Evolutionary conservation across 1,140 invertebrate genomes (phyloP).

Genomic region (Megalonaias nervosa): DNA sequence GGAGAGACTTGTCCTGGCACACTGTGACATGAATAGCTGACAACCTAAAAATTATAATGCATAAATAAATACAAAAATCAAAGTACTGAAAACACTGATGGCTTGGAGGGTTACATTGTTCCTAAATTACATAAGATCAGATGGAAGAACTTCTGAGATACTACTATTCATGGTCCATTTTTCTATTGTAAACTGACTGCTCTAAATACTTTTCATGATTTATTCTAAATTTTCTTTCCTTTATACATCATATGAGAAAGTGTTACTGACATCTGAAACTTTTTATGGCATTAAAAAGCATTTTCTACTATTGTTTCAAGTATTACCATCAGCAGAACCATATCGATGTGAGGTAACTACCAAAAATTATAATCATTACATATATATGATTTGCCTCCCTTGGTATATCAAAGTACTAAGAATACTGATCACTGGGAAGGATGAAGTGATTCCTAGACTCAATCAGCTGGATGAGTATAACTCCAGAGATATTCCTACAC

Average conservation of each 20-base stretch:
- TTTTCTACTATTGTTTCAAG: too few species aligned
- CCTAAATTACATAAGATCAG: not conserved
- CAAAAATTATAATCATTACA: not conserved
- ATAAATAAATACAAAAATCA: too few species aligned
- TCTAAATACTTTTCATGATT: not conserved
- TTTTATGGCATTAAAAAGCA: too few species aligned
- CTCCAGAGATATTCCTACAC: too few species aligned
- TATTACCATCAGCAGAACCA: too few species aligned
- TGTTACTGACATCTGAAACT: not conserved
- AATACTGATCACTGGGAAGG: not conserved
- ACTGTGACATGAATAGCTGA: conserved; percentile 49
- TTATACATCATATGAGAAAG: not conserved
- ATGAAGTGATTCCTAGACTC: too few species aligned
- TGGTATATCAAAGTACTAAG: not conserved
- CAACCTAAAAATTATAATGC: conserved; percentile 49
- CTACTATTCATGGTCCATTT: too few species aligned
- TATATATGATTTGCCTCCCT: not conserved
- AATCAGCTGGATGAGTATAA: too few species aligned
- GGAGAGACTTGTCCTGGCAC: conserved; percentile 70
- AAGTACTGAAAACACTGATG: not conserved
- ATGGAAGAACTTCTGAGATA: too few species aligned
- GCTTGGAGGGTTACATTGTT: not conserved
- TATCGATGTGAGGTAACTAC: too few species aligned
- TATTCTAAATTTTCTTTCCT: not conserved
- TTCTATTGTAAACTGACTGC: not conserved